phyloP scores from a whole-genome alignment of 2,888 invertebrate species.

The Lasioglossum calceatum region DNA sequence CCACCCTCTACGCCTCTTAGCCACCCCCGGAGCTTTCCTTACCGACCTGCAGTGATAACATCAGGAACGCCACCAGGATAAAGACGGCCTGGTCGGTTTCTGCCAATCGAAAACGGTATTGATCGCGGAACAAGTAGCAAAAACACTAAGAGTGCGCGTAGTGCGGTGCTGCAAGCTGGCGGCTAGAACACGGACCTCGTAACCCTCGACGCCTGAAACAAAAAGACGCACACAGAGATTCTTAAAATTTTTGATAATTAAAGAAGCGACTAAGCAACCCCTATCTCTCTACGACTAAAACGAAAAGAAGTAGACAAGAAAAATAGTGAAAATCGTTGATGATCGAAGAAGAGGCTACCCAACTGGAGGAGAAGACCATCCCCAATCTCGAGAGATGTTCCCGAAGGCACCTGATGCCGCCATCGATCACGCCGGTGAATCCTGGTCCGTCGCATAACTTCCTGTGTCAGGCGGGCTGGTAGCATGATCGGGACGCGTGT shows the following conservation, averaged over 20 bases:
- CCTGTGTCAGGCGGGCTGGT: constrained; percentile 19
- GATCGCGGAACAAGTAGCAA: constrained; percentile 45
- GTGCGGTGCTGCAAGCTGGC: constrained; percentile 69
- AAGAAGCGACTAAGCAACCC: background rate
- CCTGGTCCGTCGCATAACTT: constrained; percentile 32
- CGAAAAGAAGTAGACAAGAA: background rate
- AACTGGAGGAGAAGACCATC: background rate
- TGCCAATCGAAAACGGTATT: constrained; percentile 48
- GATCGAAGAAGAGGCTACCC: background rate
- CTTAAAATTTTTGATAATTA: background rate
- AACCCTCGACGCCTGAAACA: background rate
- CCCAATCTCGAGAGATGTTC: background rate
- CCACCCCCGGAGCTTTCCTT: constrained; percentile 33
- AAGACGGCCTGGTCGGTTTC: constrained; percentile 26
- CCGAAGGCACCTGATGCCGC: constrained; percentile 16
- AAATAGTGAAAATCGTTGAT: background rate
- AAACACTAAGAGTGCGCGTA: constrained; percentile 23
- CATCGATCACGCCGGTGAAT: constrained; percentile 39
- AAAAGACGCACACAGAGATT: background rate
- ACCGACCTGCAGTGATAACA: constrained; percentile 69
- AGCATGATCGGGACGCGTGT: constrained; percentile 15
- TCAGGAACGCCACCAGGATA: constrained; percentile 47
- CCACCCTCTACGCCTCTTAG: constrained; percentile 20
- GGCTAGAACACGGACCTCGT: constrained; percentile 45
- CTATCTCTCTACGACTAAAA: background rate